Evolutionary conservation across 2,113 vertebrate genomes (phyloP).

Genomic region (Hippocampus abdominalis): DNA sequence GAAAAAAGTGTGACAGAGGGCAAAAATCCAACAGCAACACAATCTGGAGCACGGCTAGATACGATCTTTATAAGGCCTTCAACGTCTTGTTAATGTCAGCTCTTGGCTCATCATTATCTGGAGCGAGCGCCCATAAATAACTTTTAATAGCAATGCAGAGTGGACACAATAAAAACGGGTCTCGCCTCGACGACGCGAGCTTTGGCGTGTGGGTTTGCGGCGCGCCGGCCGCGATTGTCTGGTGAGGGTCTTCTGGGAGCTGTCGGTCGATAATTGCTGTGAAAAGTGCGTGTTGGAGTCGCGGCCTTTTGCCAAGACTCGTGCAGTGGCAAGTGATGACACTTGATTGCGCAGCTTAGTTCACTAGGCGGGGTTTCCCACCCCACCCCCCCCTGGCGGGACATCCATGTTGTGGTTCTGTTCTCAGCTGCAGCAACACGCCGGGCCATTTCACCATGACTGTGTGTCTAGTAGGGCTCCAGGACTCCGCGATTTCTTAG

Average conservation of each 20-base stretch:
- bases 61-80: constrained; percentile 62
- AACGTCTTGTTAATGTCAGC: constrained; percentile 67
- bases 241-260: constrained; percentile 13
- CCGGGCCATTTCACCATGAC: constrained; percentile 6
- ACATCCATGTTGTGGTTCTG: constrained; percentile 17
- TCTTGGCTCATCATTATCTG: constrained; percentile 56
- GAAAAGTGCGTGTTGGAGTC: constrained; percentile 5
- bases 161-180: constrained; percentile 38
- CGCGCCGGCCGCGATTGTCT: neutral
- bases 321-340: constrained; percentile 29
- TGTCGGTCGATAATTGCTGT: constrained; percentile 49
- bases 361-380: constrained; percentile 17
- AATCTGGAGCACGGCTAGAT: constrained; percentile 57
- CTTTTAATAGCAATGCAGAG: constrained; percentile 62
- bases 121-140: constrained; percentile 54
- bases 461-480: neutral
- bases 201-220: constrained; percentile 20
- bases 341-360: constrained; percentile 24
- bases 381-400: constrained; percentile 3
- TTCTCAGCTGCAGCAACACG: constrained; percentile 16
- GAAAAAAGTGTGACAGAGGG: constrained; percentile 35
- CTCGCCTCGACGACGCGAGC: neutral
- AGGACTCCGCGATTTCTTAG: neutral
- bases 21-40: constrained; percentile 61
- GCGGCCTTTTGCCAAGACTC: constrained; percentile 17